Evolutionary conservation across 2,113 vertebrate species (phyloP).

Genomic region (Bufo bufo): DNA sequence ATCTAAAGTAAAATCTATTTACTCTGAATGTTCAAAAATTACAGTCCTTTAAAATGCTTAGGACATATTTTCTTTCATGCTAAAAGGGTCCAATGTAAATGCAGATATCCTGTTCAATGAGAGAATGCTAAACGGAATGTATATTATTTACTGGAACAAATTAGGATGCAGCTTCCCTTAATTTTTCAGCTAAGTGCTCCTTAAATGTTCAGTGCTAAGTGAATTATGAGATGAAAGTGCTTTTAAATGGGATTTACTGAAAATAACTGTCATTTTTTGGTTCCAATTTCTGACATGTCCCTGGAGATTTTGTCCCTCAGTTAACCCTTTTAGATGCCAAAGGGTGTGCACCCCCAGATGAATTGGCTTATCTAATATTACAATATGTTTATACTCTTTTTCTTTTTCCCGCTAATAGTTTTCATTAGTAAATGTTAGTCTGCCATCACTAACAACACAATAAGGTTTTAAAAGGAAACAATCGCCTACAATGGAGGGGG

Average conservation of each 20-base stretch:
- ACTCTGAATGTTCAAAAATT: not conserved
- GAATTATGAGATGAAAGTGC: slow-evolving; percentile 58
- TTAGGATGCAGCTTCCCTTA: slow-evolving; percentile 58
- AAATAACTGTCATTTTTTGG: slow-evolving; percentile 62
- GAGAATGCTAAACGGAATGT: slow-evolving; percentile 56
- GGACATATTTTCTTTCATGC: not conserved
- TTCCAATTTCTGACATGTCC: slow-evolving; percentile 29
- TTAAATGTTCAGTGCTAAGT: slow-evolving; percentile 61
- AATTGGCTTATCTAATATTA: not conserved
- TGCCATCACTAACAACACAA: not conserved
- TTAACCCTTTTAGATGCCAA: slow-evolving; percentile 39
- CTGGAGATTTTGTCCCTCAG: slow-evolving; percentile 19
- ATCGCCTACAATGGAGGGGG: not conserved
- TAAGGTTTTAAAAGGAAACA: not conserved
- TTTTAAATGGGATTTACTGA: slow-evolving; percentile 65
- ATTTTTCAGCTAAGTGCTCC: slow-evolving; percentile 64
- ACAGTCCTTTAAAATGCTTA: not conserved
- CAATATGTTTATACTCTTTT: not conserved
- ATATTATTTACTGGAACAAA: slow-evolving; percentile 57
- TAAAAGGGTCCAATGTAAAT: slow-evolving; percentile 35
- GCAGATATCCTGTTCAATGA: slow-evolving; percentile 46
- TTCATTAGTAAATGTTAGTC: not conserved
- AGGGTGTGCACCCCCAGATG: not conserved
- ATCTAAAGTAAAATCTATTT: slow-evolving; percentile 24
- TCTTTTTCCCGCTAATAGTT: not conserved